Percentiles rank a stretch among this genome's conserved stretches.
Evolutionary conservation across 92 coral and sea anemone species (phyloP).

Genomic region (Scolanthus callimorphus): DNA sequence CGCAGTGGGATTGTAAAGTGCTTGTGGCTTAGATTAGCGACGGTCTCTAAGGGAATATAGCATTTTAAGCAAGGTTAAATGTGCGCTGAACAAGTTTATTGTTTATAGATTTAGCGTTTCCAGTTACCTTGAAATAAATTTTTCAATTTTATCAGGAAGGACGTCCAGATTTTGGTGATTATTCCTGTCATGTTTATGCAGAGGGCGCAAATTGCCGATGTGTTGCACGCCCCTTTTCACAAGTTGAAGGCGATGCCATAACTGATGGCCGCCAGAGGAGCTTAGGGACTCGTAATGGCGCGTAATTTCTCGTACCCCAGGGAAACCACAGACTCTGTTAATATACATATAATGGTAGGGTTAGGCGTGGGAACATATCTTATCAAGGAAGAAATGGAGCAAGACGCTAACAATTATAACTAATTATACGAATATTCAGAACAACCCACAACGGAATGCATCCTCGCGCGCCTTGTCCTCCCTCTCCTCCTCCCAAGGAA

Average conservation of each 20-base stretch:
- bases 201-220: background rate
- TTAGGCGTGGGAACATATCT: background rate
- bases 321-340: constrained; percentile 41
- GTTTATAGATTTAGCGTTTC: no score
- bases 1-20: no score
- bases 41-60: no score
- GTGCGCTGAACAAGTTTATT: no score
- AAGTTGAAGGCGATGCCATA: background rate
- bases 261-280: background rate
- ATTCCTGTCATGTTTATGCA: background rate
- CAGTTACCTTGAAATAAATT: constrained; percentile 2
- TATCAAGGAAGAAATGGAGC: constrained; percentile 1
- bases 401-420: no score
- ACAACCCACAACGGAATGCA: no score
- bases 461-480: no score
- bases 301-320: constrained; percentile 69
- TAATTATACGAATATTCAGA: no score
- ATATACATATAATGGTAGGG: no score
- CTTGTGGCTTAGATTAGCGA: no score
- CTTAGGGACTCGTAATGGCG: constrained; percentile 63
- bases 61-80: no score
- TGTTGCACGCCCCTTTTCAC: background rate
- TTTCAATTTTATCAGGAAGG: constrained; percentile 20
- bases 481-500: no score
- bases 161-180: constrained; percentile 11